phyloP scores from a whole-genome alignment of 2,797 vertebrate genomes.

The Meda fulgida region DNA sequence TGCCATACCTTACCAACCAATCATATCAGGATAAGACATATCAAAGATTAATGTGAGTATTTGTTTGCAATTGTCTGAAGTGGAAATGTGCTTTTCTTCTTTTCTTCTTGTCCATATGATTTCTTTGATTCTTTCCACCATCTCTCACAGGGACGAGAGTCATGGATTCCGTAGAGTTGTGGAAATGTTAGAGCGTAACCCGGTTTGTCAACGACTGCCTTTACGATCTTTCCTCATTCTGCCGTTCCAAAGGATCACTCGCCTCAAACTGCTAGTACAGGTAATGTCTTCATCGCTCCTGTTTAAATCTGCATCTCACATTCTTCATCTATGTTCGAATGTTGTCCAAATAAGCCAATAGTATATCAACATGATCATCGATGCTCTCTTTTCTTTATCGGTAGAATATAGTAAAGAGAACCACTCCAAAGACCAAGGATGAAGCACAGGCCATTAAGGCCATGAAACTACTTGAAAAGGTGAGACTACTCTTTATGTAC shows the following conservation, averaged over 20 bases:
- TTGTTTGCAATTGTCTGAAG: neutral
- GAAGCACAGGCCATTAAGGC: constrained; percentile 89
- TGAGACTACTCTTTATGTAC: constrained; percentile 41
- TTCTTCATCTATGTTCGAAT: neutral
- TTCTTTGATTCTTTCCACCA: neutral
- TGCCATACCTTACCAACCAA: constrained; percentile 98
- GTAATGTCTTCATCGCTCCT: constrained; percentile 34
- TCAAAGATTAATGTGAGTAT: constrained; percentile 89
- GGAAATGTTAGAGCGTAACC: constrained; percentile 88
- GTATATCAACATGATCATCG: neutral
- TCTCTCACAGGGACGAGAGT: constrained; percentile 82
- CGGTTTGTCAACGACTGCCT: constrained; percentile 91
- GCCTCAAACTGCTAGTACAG: constrained; percentile 95
- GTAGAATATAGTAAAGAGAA: constrained; percentile 96
- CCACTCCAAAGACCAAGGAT: constrained; percentile 83
- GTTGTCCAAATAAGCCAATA: neutral
- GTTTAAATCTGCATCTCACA: neutral
- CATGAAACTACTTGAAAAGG: constrained; percentile 89
- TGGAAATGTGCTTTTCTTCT: accelerated
- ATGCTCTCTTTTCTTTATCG: constrained; percentile 32
- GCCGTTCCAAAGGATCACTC: constrained; percentile 96
- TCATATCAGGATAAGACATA: constrained; percentile 96
- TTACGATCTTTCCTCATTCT: constrained; percentile 97
- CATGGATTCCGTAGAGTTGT: constrained; percentile 85
- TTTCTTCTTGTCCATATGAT: neutral